Percentiles rank a stretch among this genome's conserved stretches.
These are phyloP conservation scores for Mormyrops boulengeri DNA, from an alignment of 2,797 vertebrate species.

Conservation along the genomic window DNA sequence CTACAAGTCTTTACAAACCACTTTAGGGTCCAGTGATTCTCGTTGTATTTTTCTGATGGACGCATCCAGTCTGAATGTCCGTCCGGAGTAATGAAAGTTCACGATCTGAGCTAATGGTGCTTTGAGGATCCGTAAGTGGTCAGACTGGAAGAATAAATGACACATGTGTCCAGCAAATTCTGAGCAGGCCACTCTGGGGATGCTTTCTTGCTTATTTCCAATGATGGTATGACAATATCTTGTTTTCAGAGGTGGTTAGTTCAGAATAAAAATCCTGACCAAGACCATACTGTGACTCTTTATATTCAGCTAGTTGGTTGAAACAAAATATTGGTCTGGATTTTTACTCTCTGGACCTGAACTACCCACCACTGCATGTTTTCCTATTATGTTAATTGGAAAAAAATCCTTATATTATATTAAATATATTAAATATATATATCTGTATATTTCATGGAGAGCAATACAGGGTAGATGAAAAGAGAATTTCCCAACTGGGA, in stretches of 20 bases:
- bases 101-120: neutral
- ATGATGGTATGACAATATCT: neutral
- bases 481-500: neutral
- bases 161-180: neutral
- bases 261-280: neutral
- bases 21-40: neutral
- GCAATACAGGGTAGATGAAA: neutral
- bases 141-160: neutral
- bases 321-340: neutral
- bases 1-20: neutral
- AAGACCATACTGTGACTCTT: neutral
- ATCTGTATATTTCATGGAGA: neutral
- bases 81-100: neutral
- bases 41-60: neutral
- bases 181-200: neutral
- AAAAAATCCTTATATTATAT: slow-evolving; percentile 21
- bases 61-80: neutral
- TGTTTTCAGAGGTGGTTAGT: neutral
- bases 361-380: neutral
- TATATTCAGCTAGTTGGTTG: neutral
- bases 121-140: neutral
- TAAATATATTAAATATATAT: too few relatives aligned
- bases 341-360: neutral
- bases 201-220: neutral
- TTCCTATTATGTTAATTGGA: too few relatives aligned